Conservation (phyloP, 2,888 invertebrate species). For the Diaphora mendica region DNA sequence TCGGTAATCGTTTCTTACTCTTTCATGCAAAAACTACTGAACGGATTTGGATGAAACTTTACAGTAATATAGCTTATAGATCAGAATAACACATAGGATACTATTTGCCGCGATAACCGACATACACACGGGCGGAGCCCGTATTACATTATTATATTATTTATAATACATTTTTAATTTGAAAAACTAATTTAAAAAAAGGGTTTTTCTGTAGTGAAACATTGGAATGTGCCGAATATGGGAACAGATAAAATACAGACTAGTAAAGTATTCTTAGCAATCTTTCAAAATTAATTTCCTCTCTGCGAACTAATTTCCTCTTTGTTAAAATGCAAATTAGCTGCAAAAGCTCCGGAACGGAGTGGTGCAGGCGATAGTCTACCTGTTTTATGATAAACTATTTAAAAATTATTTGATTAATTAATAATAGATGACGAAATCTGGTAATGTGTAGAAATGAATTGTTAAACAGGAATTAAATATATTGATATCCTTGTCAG, state of each 20-base stretch:
- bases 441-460: neutral
- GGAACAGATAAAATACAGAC: neutral
- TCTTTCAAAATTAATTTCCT: neutral
- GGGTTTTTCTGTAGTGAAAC: neutral
- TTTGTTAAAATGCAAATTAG: conserved; percentile 64
- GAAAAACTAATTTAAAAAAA: too few relatives aligned
- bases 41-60: too few relatives aligned
- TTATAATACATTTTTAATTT: too few relatives aligned
- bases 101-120: too few relatives aligned
- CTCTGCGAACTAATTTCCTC: conserved; percentile 41
- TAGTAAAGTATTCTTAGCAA: conserved; percentile 9
- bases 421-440: neutral
- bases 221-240: neutral
- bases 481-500: too few relatives aligned
- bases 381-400: conserved; percentile 25
- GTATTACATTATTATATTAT: too few relatives aligned
- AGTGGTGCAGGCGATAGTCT: conserved; percentile 32
- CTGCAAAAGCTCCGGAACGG: conserved; percentile 33
- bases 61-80: too few relatives aligned
- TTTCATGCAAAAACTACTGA: too few relatives aligned
- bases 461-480: neutral
- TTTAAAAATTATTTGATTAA: conserved; percentile 2
- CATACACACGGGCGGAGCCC: too few relatives aligned
- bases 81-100: too few relatives aligned
- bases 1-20: too few relatives aligned